Base-by-base conservation (phyloP, 2,888 invertebrate species). In the Amphipyra berbera region DNA sequence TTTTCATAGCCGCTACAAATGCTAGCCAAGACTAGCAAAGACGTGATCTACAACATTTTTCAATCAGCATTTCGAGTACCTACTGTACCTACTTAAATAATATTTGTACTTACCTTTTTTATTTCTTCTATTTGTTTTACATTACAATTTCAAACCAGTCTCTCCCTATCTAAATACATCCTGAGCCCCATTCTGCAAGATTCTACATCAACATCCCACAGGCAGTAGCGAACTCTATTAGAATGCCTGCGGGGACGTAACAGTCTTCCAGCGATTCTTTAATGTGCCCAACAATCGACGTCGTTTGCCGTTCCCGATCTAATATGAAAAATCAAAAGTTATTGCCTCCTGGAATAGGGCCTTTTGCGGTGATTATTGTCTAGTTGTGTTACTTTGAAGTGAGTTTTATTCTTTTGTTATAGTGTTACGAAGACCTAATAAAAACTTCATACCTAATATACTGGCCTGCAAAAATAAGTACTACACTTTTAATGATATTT, bases 171-270 rank as follows among this genome's bases (percentile, higher is more conserved):
- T 41, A 71, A 72, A 68, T 38, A 50, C 1, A 7, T 4, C 44
- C 13, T 30, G 41, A 55, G 61, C 54, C 71, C 10, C 30, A 74
- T 81, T 74, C 63, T 71, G 78, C 56, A 49, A 54, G 71, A 65
- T 61, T 79, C 54, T 79, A 77, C 45, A 63, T 76, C 80, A 55
- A 64, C 48, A 79, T 72, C 68, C 60, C 49, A 58, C 55, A 68
- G 68, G 73, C 80, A 81, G 79, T 78, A 86, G 76, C 73, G 78
- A 74, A 82, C 82, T 90, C 88, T 91, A 91, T 90, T 90, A 88
- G 86, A 89, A 91, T 90, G 89, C 90, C 90, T 90, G 88, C 85
- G 89, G 90, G 87, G 85, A 88, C 88, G 88, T 90, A 82, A 88
- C 89, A 89, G 88, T 88, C 88, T 88, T 85, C 82, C 84, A 87